Percentiles rank a stretch among this genome's conserved stretches.
Evolutionary conservation across 2,113 vertebrate genomes (phyloP).

Genomic region (Sinocyclocheilus grahami): DNA sequence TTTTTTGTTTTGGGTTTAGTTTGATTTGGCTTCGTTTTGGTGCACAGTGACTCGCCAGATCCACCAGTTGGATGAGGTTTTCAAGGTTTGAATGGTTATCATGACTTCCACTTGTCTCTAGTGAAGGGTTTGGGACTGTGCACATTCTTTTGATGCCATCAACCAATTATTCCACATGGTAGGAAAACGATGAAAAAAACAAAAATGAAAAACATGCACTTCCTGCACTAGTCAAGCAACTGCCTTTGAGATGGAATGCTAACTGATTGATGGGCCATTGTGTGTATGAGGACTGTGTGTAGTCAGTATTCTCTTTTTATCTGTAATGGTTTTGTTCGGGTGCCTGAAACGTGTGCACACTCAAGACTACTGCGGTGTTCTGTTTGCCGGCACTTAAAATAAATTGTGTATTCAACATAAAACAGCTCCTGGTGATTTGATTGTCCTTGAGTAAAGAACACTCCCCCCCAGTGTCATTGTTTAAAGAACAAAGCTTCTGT

Average conservation of each 20-base stretch:
- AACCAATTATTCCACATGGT: background rate
- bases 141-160: background rate
- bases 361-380: background rate
- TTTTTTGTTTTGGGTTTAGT: too few species aligned
- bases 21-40: too few species aligned
- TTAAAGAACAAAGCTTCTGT: conserved; percentile 13
- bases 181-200: too few species aligned
- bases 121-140: background rate
- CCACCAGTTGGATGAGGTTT: too few species aligned
- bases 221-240: background rate
- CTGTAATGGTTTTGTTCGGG: background rate
- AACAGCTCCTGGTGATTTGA: conserved; percentile 40
- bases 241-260: background rate
- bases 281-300: background rate
- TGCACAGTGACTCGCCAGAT: too few species aligned
- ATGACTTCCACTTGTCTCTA: background rate
- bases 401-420: conserved; percentile 13
- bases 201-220: background rate
- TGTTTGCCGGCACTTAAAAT: conserved; percentile 5
- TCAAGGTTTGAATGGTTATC: too few species aligned
- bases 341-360: background rate
- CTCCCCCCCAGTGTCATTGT: background rate
- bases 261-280: background rate
- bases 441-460: conserved; percentile 31
- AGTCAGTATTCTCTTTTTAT: background rate